Base-by-base conservation (phyloP, 2,797 vertebrate genomes). In the Pteronotus mesoamericanus region DNA sequence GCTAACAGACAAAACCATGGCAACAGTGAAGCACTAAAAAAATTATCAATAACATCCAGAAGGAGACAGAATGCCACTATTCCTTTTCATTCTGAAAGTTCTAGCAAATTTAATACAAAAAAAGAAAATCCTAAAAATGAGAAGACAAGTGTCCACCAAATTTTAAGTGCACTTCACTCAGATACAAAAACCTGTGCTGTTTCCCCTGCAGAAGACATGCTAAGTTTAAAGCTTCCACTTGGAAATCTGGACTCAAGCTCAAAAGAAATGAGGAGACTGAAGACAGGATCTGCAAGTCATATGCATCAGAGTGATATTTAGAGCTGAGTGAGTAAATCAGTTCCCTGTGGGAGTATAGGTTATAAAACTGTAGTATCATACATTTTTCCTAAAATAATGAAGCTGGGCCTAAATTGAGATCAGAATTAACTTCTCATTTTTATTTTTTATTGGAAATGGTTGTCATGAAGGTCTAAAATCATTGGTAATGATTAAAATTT, bases 391-490 rank as follows among this genome's bases (percentile, higher is more conserved):
- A 80, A 91, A 75, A 91, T 80, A 88, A 91, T 85, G n/a, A 79
- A 75, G 15, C 2, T 16, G 69, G 77, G 22, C 66, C 72, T 80
- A 80, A 66, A 75, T 37, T 26, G 9, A 88, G 37, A 68, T 79
- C 9, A 91, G 22, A 89, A 91, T 77, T 48, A 85, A 88, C 44
- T 85, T 69, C 68, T 75, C n/a, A 44, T 71, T 96, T 96, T 85
- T 57, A 66, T 79, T 79, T 83, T 88, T 64, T 88, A 51, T 89
- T 95, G 44, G 44, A 84, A 88, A 80, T 64, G 9, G 66, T 26
- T 85, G 68, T 74, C 74, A n/a, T 61, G 44, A 75, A 88, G 22
- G 16, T 91, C 66, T 59, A 79, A 94, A 75, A 82, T 71, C 18
- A 93, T 69, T 71, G 32, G 39, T 66, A 6, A 1, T 66, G n/a